phyloP scores from a whole-genome alignment of 2,797 vertebrate genomes.

The Poecilia picta region DNA sequence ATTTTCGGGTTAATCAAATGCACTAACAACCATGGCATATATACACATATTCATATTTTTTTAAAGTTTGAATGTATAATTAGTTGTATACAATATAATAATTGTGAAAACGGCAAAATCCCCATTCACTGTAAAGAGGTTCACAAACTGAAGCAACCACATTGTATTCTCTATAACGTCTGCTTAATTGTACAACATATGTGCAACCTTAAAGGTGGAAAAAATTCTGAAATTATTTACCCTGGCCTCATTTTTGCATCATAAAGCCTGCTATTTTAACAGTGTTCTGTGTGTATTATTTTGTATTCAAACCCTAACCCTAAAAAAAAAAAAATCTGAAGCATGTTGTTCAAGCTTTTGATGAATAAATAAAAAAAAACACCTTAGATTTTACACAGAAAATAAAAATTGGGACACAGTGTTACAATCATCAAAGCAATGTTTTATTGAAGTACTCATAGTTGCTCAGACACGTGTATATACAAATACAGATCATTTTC shows the following conservation, averaged over 20 bases:
- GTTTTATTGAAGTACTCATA: slow-evolving; percentile 97
- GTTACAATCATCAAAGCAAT: slow-evolving; percentile 84
- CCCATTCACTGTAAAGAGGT: neutral
- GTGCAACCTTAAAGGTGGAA: neutral
- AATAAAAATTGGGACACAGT: slow-evolving; percentile 17
- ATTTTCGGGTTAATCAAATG: neutral
- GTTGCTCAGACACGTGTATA: slow-evolving; percentile 99
- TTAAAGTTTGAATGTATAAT: neutral
- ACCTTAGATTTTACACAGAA: neutral
- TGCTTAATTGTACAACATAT: neutral
- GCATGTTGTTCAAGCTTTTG: slow-evolving; percentile 6
- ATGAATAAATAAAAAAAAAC: neutral
- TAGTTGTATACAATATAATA: neutral
- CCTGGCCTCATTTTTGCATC: neutral
- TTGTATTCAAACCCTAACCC: slow-evolving; percentile 11
- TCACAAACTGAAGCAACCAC: neutral
- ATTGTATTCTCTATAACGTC: neutral
- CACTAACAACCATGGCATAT: neutral
- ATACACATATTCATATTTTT: neutral
- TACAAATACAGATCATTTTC: slow-evolving; percentile 95
- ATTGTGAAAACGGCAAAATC: neutral
- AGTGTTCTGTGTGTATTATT: neutral
- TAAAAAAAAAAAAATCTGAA: slow-evolving; percentile 4
- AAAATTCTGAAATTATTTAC: neutral
- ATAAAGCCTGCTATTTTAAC: neutral